phyloP scores from a whole-genome alignment of 2,113 vertebrate species.

The Echinops telfairi region DNA sequence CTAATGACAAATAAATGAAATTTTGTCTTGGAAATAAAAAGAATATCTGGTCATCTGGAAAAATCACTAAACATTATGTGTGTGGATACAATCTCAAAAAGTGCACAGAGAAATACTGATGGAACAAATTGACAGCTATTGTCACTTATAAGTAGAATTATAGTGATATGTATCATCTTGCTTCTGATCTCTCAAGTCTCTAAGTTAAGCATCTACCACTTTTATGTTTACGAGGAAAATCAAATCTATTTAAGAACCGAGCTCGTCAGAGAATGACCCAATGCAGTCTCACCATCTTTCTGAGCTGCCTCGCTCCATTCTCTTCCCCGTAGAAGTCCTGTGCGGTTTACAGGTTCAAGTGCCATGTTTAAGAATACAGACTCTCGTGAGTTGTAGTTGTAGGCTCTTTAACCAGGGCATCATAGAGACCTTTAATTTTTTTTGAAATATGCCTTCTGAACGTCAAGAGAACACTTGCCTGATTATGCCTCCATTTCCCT shows the following conservation, averaged over 20 bases:
- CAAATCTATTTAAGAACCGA: background rate
- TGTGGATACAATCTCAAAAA: background rate
- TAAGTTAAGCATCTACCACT: background rate
- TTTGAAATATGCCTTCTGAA: constrained; percentile 20
- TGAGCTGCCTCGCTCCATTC: background rate
- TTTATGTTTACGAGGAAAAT: background rate
- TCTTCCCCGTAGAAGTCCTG: background rate
- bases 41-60: background rate
- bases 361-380: background rate
- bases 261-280: background rate
- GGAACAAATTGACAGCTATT: background rate
- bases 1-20: too few relatives aligned
- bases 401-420: background rate
- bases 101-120: constrained; percentile 4
- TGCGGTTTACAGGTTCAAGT: background rate
- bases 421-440: background rate
- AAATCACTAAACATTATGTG: background rate
- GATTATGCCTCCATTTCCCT: constrained; percentile 13
- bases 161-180: background rate
- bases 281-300: background rate
- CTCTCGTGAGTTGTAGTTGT: background rate
- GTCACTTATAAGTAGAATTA: background rate
- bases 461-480: background rate
- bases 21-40: background rate
- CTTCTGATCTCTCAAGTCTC: constrained; percentile 29